Base-by-base conservation (phyloP, 2,113 vertebrate genomes). In the Podiceps cristatus region DNA sequence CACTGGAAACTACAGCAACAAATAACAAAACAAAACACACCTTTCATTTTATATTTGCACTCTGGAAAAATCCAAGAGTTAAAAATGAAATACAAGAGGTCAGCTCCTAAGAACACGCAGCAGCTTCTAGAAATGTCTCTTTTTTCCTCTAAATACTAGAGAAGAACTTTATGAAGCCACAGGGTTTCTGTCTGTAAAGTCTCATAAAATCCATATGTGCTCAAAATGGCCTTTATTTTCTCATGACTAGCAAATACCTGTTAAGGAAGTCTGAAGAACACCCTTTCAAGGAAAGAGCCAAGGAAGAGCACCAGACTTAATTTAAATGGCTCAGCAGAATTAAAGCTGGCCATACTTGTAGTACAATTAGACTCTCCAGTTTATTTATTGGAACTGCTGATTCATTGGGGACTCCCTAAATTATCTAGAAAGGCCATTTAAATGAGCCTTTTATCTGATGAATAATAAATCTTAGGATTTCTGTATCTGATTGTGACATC, bases 391-490 rank as follows among this genome's bases (percentile, higher is more conserved):
- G 29, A 81, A 64, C 44, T 45, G 55, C 69, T 74, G 80, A 83
- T 90, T 81, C 68, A 94, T 88, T 89, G 89, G 25, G 35, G 73
- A 19, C 87, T 40, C 63, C 63, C 20, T 77, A 63, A 74, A 92
- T 88, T 77, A 81, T 52, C 88, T 11, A 47, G 47, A 59, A 73
- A 87, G 58, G n/a, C 23, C 73, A 83, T 90, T 93, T 74, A 77
- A 85, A 85, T 13, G 33, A 81, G 52, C 28, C n/a, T 80, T 33
- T 56, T 88, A 84, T 76, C 73, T 75, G 75, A 91, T 78, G 47
- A 76, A 81, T 77, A 92, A 88, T 68, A 86, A 86, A 94, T 95
- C 91, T 62, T 44, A 66, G 42, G 33, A 82, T 74, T 89, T 91
- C 69, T 69, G 1, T 63, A 67, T 58, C 81, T 86, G 78, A 84